phyloP scores from a whole-genome alignment of 1,140 invertebrate genomes.

The Saccostrea cuccullata region DNA sequence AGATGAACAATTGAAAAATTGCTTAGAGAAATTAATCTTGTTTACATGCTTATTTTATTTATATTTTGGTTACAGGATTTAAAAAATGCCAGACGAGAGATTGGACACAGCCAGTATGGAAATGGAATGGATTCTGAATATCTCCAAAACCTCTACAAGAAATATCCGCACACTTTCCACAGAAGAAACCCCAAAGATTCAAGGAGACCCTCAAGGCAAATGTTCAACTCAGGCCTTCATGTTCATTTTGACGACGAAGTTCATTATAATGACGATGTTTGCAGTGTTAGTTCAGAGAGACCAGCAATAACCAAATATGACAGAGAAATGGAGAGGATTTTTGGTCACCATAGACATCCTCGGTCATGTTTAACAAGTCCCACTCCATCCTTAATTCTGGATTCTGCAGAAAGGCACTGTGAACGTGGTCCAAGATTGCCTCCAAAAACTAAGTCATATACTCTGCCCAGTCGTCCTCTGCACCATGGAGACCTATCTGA shows the following conservation, averaged over 20 bases:
- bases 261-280: slow-evolving; percentile 38
- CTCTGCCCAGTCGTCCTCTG: neutral
- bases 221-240: slow-evolving; percentile 52
- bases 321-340: slow-evolving; percentile 43
- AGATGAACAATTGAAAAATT: too few relatives aligned
- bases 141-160: slow-evolving; percentile 48
- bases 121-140: slow-evolving; percentile 38
- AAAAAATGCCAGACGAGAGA: neutral
- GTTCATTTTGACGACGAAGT: slow-evolving; percentile 49
- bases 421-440: neutral
- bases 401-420: slow-evolving; percentile 26
- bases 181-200: slow-evolving; percentile 4
- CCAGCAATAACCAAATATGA: slow-evolving; percentile 28
- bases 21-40: too few relatives aligned
- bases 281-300: slow-evolving; percentile 51
- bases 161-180: slow-evolving; percentile 54
- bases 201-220: slow-evolving; percentile 38
- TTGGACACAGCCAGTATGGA: neutral
- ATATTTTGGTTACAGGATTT: neutral
- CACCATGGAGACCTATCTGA: neutral
- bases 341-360: neutral
- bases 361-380: slow-evolving; percentile 50
- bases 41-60: neutral
- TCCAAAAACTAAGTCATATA: neutral
- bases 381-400: slow-evolving; percentile 53